Evolutionary conservation across 2,888 invertebrate species (phyloP).

Genomic region (Melieria picta): DNA sequence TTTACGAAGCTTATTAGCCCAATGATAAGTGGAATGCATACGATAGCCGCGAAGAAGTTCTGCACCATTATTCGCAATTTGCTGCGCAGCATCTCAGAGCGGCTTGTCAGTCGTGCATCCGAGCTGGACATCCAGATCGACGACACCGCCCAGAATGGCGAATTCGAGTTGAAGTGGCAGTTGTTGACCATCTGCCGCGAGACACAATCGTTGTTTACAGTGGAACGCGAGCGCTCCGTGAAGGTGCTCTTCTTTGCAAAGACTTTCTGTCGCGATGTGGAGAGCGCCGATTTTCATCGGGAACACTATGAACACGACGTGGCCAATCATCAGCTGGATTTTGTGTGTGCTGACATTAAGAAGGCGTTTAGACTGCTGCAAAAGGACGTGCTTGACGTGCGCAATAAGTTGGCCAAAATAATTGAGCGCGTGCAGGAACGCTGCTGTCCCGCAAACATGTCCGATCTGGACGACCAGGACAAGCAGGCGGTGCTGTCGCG

Average conservation of each 20-base stretch:
- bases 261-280: slow-evolving; percentile 76
- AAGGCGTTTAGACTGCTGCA: slow-evolving; percentile 72
- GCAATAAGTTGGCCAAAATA: slow-evolving; percentile 65
- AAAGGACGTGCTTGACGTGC: slow-evolving; percentile 64
- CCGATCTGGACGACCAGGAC: slow-evolving; percentile 66
- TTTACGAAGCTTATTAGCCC: slow-evolving; percentile 83
- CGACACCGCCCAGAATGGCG: slow-evolving; percentile 56
- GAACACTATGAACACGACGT: slow-evolving; percentile 65
- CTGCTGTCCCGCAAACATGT: slow-evolving; percentile 59
- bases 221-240: slow-evolving; percentile 81
- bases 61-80: slow-evolving; percentile 71
- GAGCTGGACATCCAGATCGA: slow-evolving; percentile 64
- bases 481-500: slow-evolving; percentile 72
- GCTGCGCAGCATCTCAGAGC: slow-evolving; percentile 66
- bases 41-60: slow-evolving; percentile 80
- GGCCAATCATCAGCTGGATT: slow-evolving; percentile 65
- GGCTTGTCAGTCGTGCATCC: slow-evolving; percentile 66
- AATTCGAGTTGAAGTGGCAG: slow-evolving; percentile 62
- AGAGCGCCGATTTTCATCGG: slow-evolving; percentile 67
- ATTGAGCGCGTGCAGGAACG: slow-evolving; percentile 61
- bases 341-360: slow-evolving; percentile 70
- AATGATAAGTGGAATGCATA: slow-evolving; percentile 80
- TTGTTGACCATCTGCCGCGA: slow-evolving; percentile 74
- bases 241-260: slow-evolving; percentile 86
- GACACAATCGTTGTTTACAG: slow-evolving; percentile 81